Evolutionary conservation across 2,888 invertebrate genomes (phyloP), one percentile per base, ranked within the genome.

Genomic region (Amphipyra tragopoginis): DNA sequence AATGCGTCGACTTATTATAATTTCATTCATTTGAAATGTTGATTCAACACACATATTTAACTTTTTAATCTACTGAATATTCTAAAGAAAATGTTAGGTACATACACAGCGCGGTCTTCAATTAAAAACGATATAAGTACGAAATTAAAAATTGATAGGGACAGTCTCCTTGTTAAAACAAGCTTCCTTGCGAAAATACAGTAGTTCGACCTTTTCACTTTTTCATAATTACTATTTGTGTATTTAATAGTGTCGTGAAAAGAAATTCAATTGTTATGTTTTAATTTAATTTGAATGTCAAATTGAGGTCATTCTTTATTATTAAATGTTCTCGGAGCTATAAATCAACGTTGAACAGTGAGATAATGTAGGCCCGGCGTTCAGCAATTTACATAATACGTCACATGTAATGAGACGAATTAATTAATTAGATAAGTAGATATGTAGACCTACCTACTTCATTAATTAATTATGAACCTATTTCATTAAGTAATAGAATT

Each of bases 361-460:
- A 29, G 47, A 26, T 48, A 64, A 65, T 42, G 2, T 34, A 48
- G 8, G 8, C 6, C 5, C 13, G 13, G 11, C 29, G 21, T 53
- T 42, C 42, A 39, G 33, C 34, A 21, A 53, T 72, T 65, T 53
- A 47, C 72, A 45, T 72, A 47, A 40, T 65, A 51, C 43, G 29
- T 29, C 29, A 29, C 29, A 29, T 9, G n/a, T 21, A 47, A 11
- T 45, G 34, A 36, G 29, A 50, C 36, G 8, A 40, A 72, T 42
- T 42, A 72, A 65, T 65, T 51, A 64, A 53, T 48, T 65, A 65
- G 34, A 9, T 47, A 43, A 13, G 10, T 36, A 14, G 45, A 21
- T 64, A 8, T 15, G 26, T 45, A 15, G 64, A 33, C 1, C 7
- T 33, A 65, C 13, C 15, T 29, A 36, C 1, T 11, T 45, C 14